Percentiles rank a stretch among this genome's conserved stretches.
phyloP scores from a whole-genome alignment of 2,797 vertebrate genomes.

The Tragelaphus oryx region DNA sequence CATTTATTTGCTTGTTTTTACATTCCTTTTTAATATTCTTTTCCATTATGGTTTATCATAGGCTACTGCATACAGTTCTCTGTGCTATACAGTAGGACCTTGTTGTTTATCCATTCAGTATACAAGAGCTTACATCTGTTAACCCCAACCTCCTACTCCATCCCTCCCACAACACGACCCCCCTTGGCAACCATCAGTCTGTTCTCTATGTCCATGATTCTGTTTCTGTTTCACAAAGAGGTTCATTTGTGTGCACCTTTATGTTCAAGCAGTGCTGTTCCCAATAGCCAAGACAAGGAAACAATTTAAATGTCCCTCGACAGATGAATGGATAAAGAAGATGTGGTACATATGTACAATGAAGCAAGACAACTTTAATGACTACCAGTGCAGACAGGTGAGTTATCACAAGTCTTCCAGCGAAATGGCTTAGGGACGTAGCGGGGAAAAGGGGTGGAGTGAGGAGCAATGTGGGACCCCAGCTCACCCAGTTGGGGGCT shows the following conservation, averaged over 20 bases:
- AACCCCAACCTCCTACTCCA: neutral
- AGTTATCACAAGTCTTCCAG: neutral
- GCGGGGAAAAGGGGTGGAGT: accelerated
- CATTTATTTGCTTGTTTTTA: neutral
- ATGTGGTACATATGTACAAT: neutral
- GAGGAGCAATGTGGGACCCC: neutral
- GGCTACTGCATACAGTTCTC: neutral
- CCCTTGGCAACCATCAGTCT: neutral
- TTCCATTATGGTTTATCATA: neutral
- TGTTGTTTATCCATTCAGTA: neutral
- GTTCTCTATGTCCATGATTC: neutral
- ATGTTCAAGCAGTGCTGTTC: neutral
- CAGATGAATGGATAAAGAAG: neutral
- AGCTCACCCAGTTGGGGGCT: neutral
- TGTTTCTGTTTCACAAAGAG: neutral
- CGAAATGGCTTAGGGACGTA: neutral
- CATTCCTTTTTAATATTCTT: neutral
- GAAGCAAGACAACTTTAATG: neutral
- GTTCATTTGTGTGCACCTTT: neutral
- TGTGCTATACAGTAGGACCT: neutral
- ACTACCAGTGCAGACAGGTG: neutral
- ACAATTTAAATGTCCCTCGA: neutral
- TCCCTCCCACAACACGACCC: neutral
- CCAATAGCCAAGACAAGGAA: neutral
- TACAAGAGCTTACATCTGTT: neutral